These are phyloP conservation scores for Barbus barbus DNA, from an alignment of 2,113 vertebrate genomes.

Conservation along the genomic window DNA sequence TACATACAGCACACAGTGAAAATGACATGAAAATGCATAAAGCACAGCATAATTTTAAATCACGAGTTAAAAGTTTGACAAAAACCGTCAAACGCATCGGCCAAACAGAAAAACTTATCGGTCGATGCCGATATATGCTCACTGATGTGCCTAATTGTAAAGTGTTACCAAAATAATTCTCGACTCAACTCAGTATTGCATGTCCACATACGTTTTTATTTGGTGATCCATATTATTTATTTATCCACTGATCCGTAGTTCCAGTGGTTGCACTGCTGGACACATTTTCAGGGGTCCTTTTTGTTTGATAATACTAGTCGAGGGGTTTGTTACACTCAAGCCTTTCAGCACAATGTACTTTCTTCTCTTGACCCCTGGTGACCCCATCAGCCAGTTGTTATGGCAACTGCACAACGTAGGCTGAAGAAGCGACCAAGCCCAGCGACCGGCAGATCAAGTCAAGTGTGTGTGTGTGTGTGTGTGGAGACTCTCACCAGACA, in stretches of 20 bases:
- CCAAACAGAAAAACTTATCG: no score
- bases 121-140: no score
- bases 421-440: constrained; percentile 24
- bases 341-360: background rate
- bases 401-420: constrained; percentile 14
- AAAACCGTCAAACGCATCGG: no score
- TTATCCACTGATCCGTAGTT: background rate
- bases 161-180: no score
- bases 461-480: constrained; percentile 38
- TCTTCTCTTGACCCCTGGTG: constrained; percentile 64
- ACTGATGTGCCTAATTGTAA: no score
- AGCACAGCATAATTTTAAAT: no score
- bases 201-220: background rate
- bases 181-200: background rate
- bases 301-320: background rate
- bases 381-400: constrained; percentile 67
- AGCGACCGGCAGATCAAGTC: constrained; percentile 26
- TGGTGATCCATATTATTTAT: background rate
- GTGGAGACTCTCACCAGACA: constrained; percentile 82
- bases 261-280: background rate
- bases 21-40: no score
- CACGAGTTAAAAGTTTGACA: no score
- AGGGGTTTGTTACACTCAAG: background rate
- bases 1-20: no score
- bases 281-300: background rate